A percentile compares a stretch with the other conserved stretches of the same genome.
These are phyloP conservation scores for Chloroclystis v-ata DNA, from an alignment of 2,888 invertebrate genomes.

Conservation along the genomic window DNA sequence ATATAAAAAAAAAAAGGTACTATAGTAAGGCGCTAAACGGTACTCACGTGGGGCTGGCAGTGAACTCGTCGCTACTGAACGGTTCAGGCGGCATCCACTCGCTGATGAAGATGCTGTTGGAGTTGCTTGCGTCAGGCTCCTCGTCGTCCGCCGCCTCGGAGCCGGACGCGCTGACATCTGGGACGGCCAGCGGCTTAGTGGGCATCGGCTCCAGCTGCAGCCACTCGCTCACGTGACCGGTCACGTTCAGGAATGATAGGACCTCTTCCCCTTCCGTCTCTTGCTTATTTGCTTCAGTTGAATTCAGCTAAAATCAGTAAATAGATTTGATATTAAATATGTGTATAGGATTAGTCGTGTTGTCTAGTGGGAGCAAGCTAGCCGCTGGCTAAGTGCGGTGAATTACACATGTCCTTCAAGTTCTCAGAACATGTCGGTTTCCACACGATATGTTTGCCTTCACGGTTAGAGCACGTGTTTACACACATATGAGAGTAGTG, in stretches of 20 bases:
- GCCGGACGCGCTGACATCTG: conserved; percentile 30
- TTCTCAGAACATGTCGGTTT: no score
- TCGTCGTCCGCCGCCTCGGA: conserved; percentile 25
- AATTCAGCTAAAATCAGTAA: conserved; percentile 6
- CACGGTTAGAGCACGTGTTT: no score
- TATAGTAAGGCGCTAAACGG: no score
- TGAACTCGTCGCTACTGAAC: conserved; percentile 72
- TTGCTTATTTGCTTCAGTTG: conserved; percentile 21
- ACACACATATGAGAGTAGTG: no score
- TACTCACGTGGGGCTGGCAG: conserved; percentile 81
- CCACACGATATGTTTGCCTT: no score
- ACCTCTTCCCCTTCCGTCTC: conserved; percentile 38
- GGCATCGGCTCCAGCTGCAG: conserved; percentile 58
- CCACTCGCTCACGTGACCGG: conserved; percentile 61
- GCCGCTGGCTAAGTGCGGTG: no score
- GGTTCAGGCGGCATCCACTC: conserved; percentile 81
- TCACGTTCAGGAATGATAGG: conserved; percentile 58
- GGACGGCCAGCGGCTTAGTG: conserved; percentile 38
- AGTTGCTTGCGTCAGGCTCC: conserved; percentile 13
- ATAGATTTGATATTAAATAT: no score
- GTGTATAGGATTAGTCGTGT: no score
- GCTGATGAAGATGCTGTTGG: conserved; percentile 49
- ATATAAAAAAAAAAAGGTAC: no score
- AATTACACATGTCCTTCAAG: no score
- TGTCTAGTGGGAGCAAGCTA: no score